phyloP scores from a whole-genome alignment of 35 echinoderm and acorn worm species.

The Lytechinus pictus region DNA sequence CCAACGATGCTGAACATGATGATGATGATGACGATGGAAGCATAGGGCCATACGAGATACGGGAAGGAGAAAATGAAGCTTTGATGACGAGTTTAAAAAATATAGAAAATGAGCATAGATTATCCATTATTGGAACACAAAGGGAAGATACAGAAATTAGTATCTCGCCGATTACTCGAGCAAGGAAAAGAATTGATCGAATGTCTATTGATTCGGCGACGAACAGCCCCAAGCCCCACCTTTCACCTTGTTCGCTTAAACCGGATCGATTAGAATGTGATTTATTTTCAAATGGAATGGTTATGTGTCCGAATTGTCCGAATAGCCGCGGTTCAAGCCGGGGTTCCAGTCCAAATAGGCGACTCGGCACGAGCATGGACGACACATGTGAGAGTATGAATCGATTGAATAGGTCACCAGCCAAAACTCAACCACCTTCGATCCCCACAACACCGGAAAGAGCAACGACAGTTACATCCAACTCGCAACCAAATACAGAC shows the following conservation, averaged over 20 bases:
- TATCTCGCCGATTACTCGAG: not conserved
- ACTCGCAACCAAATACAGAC: not conserved
- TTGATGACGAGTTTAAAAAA: not conserved
- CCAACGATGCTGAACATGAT: constrained; percentile 40
- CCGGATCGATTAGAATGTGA: constrained; percentile 34
- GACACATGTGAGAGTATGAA: constrained; percentile 28
- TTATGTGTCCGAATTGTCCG: constrained; percentile 42
- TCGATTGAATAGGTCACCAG: constrained; percentile 44
- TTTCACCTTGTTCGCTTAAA: constrained; percentile 25
- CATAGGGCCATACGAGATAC: constrained; percentile 4
- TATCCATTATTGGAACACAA: not conserved
- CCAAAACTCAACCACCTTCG: not conserved
- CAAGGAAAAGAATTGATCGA: not conserved
- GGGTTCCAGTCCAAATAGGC: constrained; percentile 35
- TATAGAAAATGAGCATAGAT: not conserved
- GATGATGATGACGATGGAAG: constrained; percentile 26
- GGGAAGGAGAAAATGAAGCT: constrained; percentile 11
- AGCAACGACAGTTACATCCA: not conserved
- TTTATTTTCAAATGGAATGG: constrained; percentile 54
- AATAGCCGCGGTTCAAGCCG: constrained; percentile 39
- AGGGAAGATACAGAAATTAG: not conserved
- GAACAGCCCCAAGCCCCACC: not conserved
- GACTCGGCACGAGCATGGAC: not conserved
- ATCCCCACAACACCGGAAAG: not conserved
- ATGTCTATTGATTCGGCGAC: constrained; percentile 18